A percentile compares a stretch with the other conserved stretches of the same genome.
Evolutionary conservation across 23 tunicate genomes (phyloP).

Genomic region (Styela clava): DNA sequence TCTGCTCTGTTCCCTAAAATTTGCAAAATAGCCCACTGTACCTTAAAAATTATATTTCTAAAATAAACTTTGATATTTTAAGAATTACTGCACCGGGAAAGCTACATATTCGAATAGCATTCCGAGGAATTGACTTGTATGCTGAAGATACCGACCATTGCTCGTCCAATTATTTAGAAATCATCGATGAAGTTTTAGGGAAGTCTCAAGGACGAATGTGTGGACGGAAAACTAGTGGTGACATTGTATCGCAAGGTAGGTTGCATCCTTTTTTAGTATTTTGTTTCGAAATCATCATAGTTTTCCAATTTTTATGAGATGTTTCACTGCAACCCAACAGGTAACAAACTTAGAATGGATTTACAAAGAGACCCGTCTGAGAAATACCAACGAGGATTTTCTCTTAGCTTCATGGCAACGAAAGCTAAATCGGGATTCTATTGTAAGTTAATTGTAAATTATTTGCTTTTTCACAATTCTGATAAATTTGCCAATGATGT

Average conservation of each 20-base stretch:
- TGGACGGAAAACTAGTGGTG: slow-evolving; percentile 53
- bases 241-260: slow-evolving; percentile 66
- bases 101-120: slow-evolving; percentile 49
- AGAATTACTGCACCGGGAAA: slow-evolving; percentile 33
- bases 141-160: slow-evolving; percentile 69
- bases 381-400: slow-evolving; percentile 52
- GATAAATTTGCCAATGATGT: neutral
- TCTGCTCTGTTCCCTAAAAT: no score
- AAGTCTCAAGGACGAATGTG: slow-evolving; percentile 60
- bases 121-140: slow-evolving; percentile 46
- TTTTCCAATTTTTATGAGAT: neutral
- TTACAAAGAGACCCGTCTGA: slow-evolving; percentile 60
- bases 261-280: no score
- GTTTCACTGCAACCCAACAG: no score
- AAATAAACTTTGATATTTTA: no score
- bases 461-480: neutral
- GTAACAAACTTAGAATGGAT: slow-evolving; percentile 55
- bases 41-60: no score
- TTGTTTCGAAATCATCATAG: neutral
- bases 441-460: slow-evolving; percentile 33
- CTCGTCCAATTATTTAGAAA: slow-evolving; percentile 53
- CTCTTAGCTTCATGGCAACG: slow-evolving; percentile 38
- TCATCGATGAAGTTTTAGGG: slow-evolving; percentile 55
- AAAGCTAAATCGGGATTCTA: slow-evolving; percentile 66
- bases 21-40: no score